Evolutionary conservation across 1,140 invertebrate genomes (phyloP).

Genomic region (Physella acuta): DNA sequence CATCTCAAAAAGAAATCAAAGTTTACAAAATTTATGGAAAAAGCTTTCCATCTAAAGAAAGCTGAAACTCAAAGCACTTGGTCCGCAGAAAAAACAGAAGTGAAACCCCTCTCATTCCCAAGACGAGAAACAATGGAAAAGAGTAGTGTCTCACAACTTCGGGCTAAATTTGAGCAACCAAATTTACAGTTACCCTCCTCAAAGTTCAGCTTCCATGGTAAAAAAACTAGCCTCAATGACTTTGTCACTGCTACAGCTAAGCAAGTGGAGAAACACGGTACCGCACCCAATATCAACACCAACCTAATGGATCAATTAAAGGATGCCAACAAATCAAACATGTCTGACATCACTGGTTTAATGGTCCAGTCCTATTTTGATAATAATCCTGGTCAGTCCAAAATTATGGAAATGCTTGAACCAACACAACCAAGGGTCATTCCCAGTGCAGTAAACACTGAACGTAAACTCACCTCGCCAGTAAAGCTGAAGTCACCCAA

Average conservation of each 20-base stretch:
- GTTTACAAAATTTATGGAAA: conserved; percentile 4
- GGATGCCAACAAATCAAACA: background rate
- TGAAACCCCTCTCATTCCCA: background rate
- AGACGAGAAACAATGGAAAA: background rate
- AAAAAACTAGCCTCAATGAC: background rate
- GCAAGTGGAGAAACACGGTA: background rate
- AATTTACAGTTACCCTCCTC: background rate
- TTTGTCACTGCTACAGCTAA: background rate
- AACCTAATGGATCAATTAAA: background rate
- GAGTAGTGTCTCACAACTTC: background rate
- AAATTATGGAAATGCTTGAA: background rate
- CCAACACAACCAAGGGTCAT: background rate
- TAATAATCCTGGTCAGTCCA: background rate
- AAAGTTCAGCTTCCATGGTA: background rate
- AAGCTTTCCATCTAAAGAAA: background rate
- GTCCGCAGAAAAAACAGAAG: background rate
- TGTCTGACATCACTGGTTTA: background rate
- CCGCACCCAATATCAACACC: background rate
- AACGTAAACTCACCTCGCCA: background rate
- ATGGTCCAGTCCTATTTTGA: background rate
- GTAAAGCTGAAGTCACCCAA: background rate
- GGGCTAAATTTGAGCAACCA: background rate
- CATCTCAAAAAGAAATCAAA: background rate
- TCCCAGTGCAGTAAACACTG: background rate
- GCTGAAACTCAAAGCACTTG: background rate